Base-by-base conservation (phyloP, 2,888 invertebrate species). In the Drosophila affinis region DNA sequence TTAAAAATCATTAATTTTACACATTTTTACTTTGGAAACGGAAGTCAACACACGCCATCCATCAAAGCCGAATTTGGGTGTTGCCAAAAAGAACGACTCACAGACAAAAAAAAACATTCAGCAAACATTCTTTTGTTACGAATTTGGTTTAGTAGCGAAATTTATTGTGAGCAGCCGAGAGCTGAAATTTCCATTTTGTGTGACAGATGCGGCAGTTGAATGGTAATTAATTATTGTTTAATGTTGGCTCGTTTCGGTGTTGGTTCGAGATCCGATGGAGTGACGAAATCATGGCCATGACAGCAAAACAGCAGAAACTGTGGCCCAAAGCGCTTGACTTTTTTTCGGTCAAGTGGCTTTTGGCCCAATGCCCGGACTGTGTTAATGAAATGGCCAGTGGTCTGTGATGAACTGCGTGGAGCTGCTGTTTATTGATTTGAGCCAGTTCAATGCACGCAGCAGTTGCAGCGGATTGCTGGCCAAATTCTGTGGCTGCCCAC, bases 131-230 rank as follows among this genome's bases (percentile, higher is more conserved):
- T 70, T 83, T 81, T 72, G 64, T 67, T 81, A 81, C 82, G 58
- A 65, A 81, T 85, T 85, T 79, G 85, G 82, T 61, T 61, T 69
- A 72, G 71, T 82, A 81, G 80, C 82, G 65, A 81, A 85, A 81
- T 81, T 78, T 67, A 77, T 75, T 79, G 67, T 67, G 61, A 55
- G 62, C 62, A 9, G 34, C 49, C 57, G 21, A 69, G 58, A 69
- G 51, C 59, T 58, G 18, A 57, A 57, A 67, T 69, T 56, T 69
- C 46, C 60, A 71, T 71, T 76, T 73, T 53, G 61, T 55, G 58
- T 73, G 62, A 85, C 75, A 77, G 78, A 68, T 68, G 60, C 29
- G 70, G 34, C 69, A 57, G 52, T 61, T 72, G 61, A 77, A 62
- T 62, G 59, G 46, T 74, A 61, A 77, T 78, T 68, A 80, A 78